phyloP scores from a whole-genome alignment of 2,113 vertebrate genomes.

The Casuarius casuarius region DNA sequence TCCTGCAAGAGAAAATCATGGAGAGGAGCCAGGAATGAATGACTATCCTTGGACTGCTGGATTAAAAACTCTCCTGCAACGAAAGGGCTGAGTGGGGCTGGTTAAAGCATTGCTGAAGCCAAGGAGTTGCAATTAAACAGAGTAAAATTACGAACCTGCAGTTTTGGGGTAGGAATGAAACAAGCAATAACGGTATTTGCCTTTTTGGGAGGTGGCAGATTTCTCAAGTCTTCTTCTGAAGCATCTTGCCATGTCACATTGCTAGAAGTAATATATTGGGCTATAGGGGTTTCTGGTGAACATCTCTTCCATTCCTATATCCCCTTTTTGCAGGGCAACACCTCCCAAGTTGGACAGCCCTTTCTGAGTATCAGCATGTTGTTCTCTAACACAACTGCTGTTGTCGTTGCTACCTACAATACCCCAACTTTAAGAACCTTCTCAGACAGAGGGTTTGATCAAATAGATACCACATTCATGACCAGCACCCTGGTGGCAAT shows the following conservation, averaged over 20 bases:
- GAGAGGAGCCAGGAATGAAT: constrained; percentile 34
- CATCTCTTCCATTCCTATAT: background rate
- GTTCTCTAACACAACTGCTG: background rate
- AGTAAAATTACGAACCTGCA: background rate
- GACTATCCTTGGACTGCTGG: background rate
- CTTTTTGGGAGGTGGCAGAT: background rate
- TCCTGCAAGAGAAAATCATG: background rate
- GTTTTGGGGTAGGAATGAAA: background rate
- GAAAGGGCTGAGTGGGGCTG: background rate
- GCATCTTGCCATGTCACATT: background rate
- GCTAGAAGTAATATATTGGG: background rate
- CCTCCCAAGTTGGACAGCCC: background rate
- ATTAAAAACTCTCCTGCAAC: background rate
- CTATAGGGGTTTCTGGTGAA: background rate
- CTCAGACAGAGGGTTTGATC: background rate
- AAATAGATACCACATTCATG: background rate
- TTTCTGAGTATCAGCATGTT: background rate
- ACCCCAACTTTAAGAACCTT: background rate
- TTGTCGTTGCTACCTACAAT: background rate
- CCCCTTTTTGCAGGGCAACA: too few species aligned
- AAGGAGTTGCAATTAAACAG: background rate
- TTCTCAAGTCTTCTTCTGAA: background rate
- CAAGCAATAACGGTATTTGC: background rate
- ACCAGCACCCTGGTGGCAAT: background rate
- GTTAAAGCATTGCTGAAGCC: background rate